Percentiles rank a stretch among this genome's conserved stretches.
Conservation (phyloP, 2,797 vertebrate species). For the Numenius phaeopus region DNA sequence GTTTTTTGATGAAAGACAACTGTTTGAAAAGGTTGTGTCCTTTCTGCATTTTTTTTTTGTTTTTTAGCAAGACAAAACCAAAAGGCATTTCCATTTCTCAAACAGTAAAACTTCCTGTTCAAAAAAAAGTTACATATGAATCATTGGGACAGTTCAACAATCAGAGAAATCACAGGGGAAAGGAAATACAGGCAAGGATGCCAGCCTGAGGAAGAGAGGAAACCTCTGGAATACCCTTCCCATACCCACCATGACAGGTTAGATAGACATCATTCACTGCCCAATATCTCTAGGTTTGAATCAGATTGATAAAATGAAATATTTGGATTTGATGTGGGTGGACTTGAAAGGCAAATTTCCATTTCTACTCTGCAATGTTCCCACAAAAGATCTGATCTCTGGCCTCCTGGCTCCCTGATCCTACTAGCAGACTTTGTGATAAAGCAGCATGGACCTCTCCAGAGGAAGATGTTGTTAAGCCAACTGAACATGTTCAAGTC, state of each 20-base stretch:
- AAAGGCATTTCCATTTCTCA: not conserved
- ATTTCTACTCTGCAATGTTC: not conserved
- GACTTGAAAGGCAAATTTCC: not conserved
- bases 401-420: not conserved
- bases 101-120: not conserved
- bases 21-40: not conserved
- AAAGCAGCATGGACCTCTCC: not conserved
- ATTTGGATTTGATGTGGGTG: not conserved
- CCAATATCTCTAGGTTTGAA: not conserved
- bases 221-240: not conserved
- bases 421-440: not conserved
- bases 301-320: not conserved
- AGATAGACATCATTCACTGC: not conserved
- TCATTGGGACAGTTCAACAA: not conserved
- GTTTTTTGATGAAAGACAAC: not conserved
- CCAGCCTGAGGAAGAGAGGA: not conserved
- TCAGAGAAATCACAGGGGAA: not conserved
- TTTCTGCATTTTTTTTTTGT: not conserved
- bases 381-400: not conserved
- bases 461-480: not conserved
- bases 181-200: not conserved
- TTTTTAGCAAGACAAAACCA: not conserved
- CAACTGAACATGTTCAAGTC: fast-evolving
- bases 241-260: not conserved
- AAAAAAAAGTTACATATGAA: not conserved